Evolutionary conservation across 2,888 invertebrate species (phyloP), one percentile per base, ranked within the genome.

Genomic region (Drosophila yooni): DNA sequence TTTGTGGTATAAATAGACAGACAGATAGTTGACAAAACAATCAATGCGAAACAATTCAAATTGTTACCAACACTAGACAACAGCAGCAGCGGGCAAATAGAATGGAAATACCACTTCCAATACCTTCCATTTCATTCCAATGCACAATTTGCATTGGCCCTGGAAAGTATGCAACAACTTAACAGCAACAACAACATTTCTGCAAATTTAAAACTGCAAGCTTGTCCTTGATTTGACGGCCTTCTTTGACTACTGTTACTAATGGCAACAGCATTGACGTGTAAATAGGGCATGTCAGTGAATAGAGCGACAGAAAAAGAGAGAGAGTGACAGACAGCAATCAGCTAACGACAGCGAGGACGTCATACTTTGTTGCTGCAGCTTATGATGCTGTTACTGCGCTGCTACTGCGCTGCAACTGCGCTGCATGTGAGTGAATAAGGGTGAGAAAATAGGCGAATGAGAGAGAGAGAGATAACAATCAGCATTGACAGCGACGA

Each of bases 111-210:
- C 48, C n/a, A 33, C 21, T 61, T 48, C 13, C 46, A 50, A 8
- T 8, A 46, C 25, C 15, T 36, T 68, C 43, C 38, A 36, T 70
- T 54, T 33, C 43, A 33, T 50, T 68, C 43, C 33, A 36, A 66
- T 57, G 25, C 48, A 33, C 15, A 59, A 54, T 70, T 53, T 13
- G 15, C 21, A 15, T 21, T 48, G 51, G 40, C 66, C 53, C 81
- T 58, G 69, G 34, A 70, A 80, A 85, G 81, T 88, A 83, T 77
- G 83, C 86, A 85, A 74, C 54, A 60, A 46, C 34, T 57, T 59
- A 52, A 21, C 25, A 43, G 46, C 25, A 33, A 43, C 18, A 25
- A 31, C 25, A 51, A 46, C 25, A 54, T 34, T 13, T n/a, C 33
- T 38, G 68, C 50, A 50, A 40, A 61, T 70, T 21, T 65, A 18